Percentiles rank a stretch among this genome's conserved stretches.
These are phyloP conservation scores for Limanda limanda DNA, from an alignment of 2,113 vertebrate species.

Conservation along the genomic window DNA sequence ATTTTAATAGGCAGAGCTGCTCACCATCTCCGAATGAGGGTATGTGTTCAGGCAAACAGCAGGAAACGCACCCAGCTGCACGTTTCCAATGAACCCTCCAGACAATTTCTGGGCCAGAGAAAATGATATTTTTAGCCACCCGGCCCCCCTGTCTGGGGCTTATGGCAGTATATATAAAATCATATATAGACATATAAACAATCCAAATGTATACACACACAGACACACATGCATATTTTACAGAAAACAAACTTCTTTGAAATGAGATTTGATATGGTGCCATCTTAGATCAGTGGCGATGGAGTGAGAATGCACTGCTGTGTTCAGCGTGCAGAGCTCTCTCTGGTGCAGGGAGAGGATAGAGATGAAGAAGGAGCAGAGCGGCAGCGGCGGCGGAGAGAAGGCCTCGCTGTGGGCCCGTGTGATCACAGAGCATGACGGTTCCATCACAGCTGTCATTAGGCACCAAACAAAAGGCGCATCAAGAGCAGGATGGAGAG, in stretches of 20 bases:
- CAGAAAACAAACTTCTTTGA: constrained; percentile 26
- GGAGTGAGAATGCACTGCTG: constrained; percentile 19
- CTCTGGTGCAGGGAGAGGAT: constrained; percentile 22
- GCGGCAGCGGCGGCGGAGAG: not conserved
- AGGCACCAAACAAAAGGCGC: constrained; percentile 73
- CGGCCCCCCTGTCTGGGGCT: constrained; percentile 47
- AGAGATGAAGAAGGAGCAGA: constrained; percentile 30
- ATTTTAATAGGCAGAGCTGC: constrained; percentile 88
- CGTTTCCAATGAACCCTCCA: constrained; percentile 82
- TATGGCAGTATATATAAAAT: constrained; percentile 39
- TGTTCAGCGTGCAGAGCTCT: constrained; percentile 40
- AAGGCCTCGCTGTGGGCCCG: constrained; percentile 54
- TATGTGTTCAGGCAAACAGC: constrained; percentile 84
- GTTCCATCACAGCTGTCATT: constrained; percentile 82
- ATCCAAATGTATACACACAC: constrained; percentile 11
- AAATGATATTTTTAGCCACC: constrained; percentile 71
- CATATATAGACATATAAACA: not conserved
- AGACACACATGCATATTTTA: constrained; percentile 43
- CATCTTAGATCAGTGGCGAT: constrained; percentile 41
- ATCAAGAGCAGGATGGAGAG: constrained; percentile 57
- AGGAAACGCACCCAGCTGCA: constrained; percentile 82
- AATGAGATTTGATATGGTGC: constrained; percentile 45
- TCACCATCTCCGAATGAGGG: constrained; percentile 81
- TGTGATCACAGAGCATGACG: constrained; percentile 78
- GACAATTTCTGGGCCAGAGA: constrained; percentile 78